These are phyloP conservation scores for Drosophila kanapiae DNA, from an alignment of 1,140 invertebrate species.

Conservation along the genomic window DNA sequence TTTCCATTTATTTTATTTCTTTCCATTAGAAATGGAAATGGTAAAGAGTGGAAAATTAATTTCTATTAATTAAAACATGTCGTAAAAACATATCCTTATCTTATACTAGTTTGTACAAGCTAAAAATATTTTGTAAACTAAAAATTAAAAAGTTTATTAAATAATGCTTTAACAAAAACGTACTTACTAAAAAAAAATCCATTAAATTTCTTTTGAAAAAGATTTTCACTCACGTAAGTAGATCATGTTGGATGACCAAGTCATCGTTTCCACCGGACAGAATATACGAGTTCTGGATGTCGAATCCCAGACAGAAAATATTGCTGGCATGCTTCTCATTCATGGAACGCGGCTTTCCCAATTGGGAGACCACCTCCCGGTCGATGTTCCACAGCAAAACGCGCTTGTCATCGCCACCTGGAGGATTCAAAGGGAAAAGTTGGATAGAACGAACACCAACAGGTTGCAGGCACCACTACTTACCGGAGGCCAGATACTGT, in stretches of 20 bases:
- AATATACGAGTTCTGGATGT: slow-evolving; percentile 91
- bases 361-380: slow-evolving; percentile 90
- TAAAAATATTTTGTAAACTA: too few species aligned
- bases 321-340: slow-evolving; percentile 95
- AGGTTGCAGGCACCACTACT: slow-evolving; percentile 70
- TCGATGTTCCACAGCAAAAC: slow-evolving; percentile 96
- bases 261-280: slow-evolving; percentile 98
- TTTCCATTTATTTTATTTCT: too few species aligned
- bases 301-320: slow-evolving; percentile 96
- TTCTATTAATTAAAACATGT: too few species aligned
- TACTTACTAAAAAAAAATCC: neutral
- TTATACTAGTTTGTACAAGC: too few species aligned
- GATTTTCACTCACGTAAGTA: slow-evolving; percentile 88
- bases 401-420: slow-evolving; percentile 93
- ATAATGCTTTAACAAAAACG: neutral
- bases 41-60: too few species aligned
- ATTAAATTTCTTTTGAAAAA: too few species aligned
- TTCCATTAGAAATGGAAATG: too few species aligned
- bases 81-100: too few species aligned
- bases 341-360: slow-evolving; percentile 89
- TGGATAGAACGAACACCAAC: slow-evolving; percentile 27
- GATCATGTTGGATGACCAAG: slow-evolving; percentile 95
- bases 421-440: slow-evolving; percentile 86
- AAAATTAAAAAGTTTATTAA: neutral
- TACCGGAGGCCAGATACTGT: slow-evolving; percentile 94